Base-by-base conservation (phyloP, 2,888 invertebrate genomes). In the Drosophila birchii region DNA sequence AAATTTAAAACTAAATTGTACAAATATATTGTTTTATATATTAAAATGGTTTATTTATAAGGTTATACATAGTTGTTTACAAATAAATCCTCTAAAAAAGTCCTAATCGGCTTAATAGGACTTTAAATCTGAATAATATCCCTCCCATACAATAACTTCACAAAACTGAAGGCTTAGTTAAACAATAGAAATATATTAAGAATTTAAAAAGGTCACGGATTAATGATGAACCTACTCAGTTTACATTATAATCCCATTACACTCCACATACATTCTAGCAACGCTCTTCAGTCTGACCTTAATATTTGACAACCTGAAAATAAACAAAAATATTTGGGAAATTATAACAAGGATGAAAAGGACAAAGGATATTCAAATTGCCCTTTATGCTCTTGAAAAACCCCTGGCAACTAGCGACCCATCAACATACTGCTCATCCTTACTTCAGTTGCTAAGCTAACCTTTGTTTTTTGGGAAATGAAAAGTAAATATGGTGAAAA, bases 401-500 rank as follows among this genome's bases (percentile, higher is more conserved):
- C 47, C 18, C 49, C 9, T 26, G 60, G 34, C 43, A 53, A 36
- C 51, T 23, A 34, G 23, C 23, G 29, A n/a, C 32, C 47, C 14
- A 39, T 32, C 36, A 29, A 20, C 55, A 20, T 23, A 8, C 14
- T 32, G n/a, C 45, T 32, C 11, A n/a, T 12, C 14, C 38, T 11
- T 8, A 5, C 20, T 23, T 5, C 32, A 29, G 63, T 63, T 47
- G 29, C 38, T 18, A 39, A 29, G 41, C 18, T 49, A 23, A 49
- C 23, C 39, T 43, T 38, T 66, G 45, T 66, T 36, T 47, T 56
- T 43, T 26, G 23, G 23, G 14, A 56, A 49, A 49, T 11, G 18
- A 14, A 64, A 68, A 47, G 54, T 49, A 66, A 67, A 57, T 34
- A 44, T 38, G 60, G 32, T 53, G 7, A 20, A 14, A 32, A 51